Conservation (phyloP, 2,797 vertebrate genomes). For the Acanthiza pusilla region DNA sequence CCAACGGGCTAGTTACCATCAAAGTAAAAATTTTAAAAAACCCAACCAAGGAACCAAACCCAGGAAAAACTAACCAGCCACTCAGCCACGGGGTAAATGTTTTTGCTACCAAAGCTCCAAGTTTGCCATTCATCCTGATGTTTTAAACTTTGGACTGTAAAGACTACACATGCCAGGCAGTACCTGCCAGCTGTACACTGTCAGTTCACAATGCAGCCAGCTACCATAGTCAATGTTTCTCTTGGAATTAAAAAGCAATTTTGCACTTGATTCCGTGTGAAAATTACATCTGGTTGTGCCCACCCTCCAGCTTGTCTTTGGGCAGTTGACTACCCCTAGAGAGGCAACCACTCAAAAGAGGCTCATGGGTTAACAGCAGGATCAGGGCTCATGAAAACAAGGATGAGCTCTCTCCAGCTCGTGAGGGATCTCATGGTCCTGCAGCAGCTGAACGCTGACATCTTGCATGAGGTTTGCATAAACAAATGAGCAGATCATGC, state of each 20-base stretch:
- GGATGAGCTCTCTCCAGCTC: not conserved
- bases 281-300: not conserved
- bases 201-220: not conserved
- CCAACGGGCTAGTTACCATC: fast-evolving
- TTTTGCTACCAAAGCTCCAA: not conserved
- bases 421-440: not conserved
- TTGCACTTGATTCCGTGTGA: not conserved
- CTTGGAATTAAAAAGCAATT: not conserved
- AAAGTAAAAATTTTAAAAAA: not conserved
- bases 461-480: not conserved
- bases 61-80: not conserved
- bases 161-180: not conserved
- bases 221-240: not conserved
- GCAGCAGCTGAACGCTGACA: not conserved
- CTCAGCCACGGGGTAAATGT: not conserved
- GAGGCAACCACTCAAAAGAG: not conserved
- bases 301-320: not conserved
- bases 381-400: not conserved
- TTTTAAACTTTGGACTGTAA: not conserved
- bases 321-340: not conserved
- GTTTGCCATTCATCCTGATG: not conserved
- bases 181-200: not conserved
- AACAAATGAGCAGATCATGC: not conserved
- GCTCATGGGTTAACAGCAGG: not conserved
- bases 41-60: fast-evolving